Conservation (phyloP, 2,888 invertebrate species). For the Pterostichus madidus region DNA sequence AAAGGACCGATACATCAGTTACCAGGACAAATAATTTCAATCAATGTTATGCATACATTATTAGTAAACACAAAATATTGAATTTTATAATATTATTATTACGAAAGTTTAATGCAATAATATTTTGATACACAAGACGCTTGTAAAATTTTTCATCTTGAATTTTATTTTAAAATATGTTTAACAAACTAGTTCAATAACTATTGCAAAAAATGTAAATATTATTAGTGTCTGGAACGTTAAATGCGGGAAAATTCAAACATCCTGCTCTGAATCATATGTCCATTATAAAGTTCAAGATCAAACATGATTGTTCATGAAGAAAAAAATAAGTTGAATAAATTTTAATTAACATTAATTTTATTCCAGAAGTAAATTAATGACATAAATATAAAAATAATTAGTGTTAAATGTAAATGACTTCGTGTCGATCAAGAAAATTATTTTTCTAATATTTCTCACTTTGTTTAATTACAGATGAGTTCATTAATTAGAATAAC, state of each 20-base stretch:
- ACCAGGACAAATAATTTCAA: too few relatives aligned
- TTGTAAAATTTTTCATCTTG: too few relatives aligned
- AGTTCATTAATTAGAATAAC: conserved; percentile 43
- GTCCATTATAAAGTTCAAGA: conserved; percentile 13
- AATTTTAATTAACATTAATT: neutral
- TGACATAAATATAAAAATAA: conserved; percentile 25
- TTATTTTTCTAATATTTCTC: neutral
- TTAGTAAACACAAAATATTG: too few relatives aligned
- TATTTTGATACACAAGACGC: too few relatives aligned
- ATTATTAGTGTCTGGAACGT: neutral
- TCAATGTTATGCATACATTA: too few relatives aligned
- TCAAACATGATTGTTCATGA: conserved; percentile 8
- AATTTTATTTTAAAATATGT: too few relatives aligned
- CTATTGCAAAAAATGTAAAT: neutral
- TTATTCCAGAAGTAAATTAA: neutral
- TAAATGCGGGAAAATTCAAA: conserved; percentile 5
- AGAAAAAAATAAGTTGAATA: neutral
- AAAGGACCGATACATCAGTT: too few relatives aligned
- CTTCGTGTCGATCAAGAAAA: conserved; percentile 12
- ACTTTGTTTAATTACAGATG: conserved; percentile 16
- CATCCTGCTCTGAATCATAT: neutral
- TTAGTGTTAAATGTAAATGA: conserved; percentile 25
- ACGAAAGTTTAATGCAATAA: too few relatives aligned
- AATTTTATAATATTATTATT: too few relatives aligned
- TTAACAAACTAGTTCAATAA: neutral